These are phyloP conservation scores for Agapetus fuscipes DNA, from an alignment of 2,888 invertebrate species.

Conservation along the genomic window DNA sequence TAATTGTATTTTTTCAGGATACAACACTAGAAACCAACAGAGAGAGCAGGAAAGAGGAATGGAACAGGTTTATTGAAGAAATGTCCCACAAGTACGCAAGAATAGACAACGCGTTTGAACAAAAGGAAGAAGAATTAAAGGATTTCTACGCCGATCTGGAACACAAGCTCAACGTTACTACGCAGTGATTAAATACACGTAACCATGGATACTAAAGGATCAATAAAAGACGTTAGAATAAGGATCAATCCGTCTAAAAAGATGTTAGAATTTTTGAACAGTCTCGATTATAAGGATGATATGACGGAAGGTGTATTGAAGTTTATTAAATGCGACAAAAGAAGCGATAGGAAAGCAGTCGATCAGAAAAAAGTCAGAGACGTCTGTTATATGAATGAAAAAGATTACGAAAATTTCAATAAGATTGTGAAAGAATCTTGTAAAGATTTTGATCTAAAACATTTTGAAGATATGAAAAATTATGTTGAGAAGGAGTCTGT, in stretches of 20 bases:
- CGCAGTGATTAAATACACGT: conserved; percentile 26
- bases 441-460: conserved; percentile 20
- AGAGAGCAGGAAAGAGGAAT: conserved; percentile 48
- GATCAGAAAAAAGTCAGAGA: no score
- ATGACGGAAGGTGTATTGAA: conserved; percentile 45
- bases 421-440: neutral
- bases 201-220: conserved; percentile 45
- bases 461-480: conserved; percentile 26
- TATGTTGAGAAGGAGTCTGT: conserved; percentile 24
- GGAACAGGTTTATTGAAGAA: conserved; percentile 68
- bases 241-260: conserved; percentile 53
- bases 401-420: conserved; percentile 1
- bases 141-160: conserved; percentile 68
- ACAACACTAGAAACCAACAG: conserved; percentile 37
- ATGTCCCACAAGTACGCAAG: conserved; percentile 65
- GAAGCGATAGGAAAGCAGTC: no score
- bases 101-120: conserved; percentile 67
- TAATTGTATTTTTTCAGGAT: conserved; percentile 31
- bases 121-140: conserved; percentile 67
- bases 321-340: conserved; percentile 20
- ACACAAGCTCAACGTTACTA: conserved; percentile 54
- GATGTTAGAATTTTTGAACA: conserved; percentile 45
- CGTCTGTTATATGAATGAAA: neutral
- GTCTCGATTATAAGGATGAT: conserved; percentile 35
- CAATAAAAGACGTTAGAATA: conserved; percentile 54